Evolutionary conservation across 2,113 vertebrate species (phyloP), one percentile per base, ranked within the genome.

Genomic region (Mesocricetus auratus): DNA sequence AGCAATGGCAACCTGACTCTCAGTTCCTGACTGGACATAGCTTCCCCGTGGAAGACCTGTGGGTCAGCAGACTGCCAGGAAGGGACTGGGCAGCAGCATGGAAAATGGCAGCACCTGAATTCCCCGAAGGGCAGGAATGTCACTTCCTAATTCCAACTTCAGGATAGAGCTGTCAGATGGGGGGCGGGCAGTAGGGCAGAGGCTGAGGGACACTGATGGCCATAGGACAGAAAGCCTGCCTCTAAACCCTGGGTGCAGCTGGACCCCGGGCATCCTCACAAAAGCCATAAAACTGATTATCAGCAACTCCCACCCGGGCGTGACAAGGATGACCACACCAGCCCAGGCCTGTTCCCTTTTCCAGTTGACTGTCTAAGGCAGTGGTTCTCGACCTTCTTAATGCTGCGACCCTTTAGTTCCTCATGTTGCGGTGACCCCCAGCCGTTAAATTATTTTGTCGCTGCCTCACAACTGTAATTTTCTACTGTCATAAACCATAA

Each of bases 131-230:
- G 93, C 22, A 33, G 96, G 90, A 89, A 95, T 15, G 90, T 85
- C 83, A 33, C 85, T 97, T 97, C 95, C 96, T 91, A 53, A 96
- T 86, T 92, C 94, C 96, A 64, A 73, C 82, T 90, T 88, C 93
- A 87, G 95, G 95, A 92, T 93, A 93, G 91, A 71, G 66, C 86
- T 75, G 77, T 42, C 89, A 96, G 96, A 94, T 95, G 33, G 64
- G 50, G 50, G 93, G 78, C 85, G 83, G 94, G 66, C 71, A 60
- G 19, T 39, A 87, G 91, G 95, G 93, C 89, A 6, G 64, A 50
- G 73, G 94, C 91, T 89, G 94, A 96, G 94, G 94, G 95, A 69
- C 95, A 73, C 39, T 15, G 5, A 96, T 82, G 91, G 91, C 97
- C 90, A 24, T 66, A 53, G 29, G 2, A 13, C 62, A 11, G 11